Conservation (phyloP, 2,797 vertebrate species). For the Sciaenops ocellatus region DNA sequence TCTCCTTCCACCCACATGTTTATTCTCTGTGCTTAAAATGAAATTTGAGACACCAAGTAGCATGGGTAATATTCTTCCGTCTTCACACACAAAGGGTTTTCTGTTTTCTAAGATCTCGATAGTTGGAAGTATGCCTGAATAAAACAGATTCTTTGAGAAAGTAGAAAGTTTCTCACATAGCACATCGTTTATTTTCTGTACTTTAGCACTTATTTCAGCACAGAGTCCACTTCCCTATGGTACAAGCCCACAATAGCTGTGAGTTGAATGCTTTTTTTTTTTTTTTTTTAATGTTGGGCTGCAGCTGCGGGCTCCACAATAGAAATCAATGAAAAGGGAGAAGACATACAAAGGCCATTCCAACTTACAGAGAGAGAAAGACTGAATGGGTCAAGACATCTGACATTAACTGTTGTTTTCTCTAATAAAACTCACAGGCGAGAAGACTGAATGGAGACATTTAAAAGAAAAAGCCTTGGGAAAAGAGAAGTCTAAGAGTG, state of each 20-base stretch:
- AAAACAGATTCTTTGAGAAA: background rate
- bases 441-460: slow-evolving; percentile 21
- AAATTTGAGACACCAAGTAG: slow-evolving; percentile 24
- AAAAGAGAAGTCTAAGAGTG: slow-evolving; percentile 34
- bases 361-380: slow-evolving; percentile 37
- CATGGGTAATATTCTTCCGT: slow-evolving; percentile 7
- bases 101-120: slow-evolving; percentile 19
- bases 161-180: slow-evolving; percentile 4
- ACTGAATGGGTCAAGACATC: slow-evolving; percentile 58
- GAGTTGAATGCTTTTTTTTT: slow-evolving; percentile 38
- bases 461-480: slow-evolving; percentile 4
- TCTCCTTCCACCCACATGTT: slow-evolving; percentile 16
- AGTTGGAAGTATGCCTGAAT: background rate
- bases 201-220: slow-evolving; percentile 5
- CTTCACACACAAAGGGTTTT: slow-evolving; percentile 10
- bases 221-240: slow-evolving; percentile 59
- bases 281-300: slow-evolving; percentile 48
- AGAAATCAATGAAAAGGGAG: slow-evolving; percentile 66
- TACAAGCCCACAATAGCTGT: slow-evolving; percentile 65
- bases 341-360: slow-evolving; percentile 57
- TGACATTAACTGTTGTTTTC: slow-evolving; percentile 62
- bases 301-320: slow-evolving; percentile 77
- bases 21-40: slow-evolving; percentile 10
- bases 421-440: slow-evolving; percentile 23
- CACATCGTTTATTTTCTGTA: slow-evolving; percentile 23